Evolutionary conservation across 2,888 invertebrate species (phyloP).

Genomic region (Folsomia manolachei): DNA sequence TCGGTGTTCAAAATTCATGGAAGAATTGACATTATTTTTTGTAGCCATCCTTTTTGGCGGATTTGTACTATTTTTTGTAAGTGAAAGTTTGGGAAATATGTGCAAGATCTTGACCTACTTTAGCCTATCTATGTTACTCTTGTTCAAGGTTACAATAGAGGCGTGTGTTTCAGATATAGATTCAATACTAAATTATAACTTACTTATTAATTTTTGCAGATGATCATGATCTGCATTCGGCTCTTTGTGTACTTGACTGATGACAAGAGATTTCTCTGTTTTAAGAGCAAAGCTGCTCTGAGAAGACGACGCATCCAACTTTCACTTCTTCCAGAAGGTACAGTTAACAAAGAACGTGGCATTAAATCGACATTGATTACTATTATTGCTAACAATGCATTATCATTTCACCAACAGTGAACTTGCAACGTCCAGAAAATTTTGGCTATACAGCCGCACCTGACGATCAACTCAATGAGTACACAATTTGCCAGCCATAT

Average conservation of each 20-base stretch:
- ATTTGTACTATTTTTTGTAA: conserved; percentile 28
- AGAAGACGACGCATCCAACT: conserved; percentile 17
- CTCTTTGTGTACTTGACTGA: conserved; percentile 16
- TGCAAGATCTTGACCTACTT: not conserved
- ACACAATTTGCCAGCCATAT: conserved; percentile 39
- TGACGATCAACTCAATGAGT: conserved; percentile 37
- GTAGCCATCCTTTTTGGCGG: conserved; percentile 24
- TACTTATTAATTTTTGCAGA: conserved; percentile 19
- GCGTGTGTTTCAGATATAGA: too few species aligned
- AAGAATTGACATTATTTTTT: conserved; percentile 21
- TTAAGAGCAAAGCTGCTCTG: conserved; percentile 19
- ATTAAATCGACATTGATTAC: too few species aligned
- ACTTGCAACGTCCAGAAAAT: conserved; percentile 14
- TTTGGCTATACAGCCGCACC: conserved; percentile 30
- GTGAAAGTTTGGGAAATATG: not conserved
- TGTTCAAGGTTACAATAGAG: not conserved
- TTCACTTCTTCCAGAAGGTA: conserved; percentile 23
- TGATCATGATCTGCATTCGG: conserved; percentile 26
- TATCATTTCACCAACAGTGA: not conserved
- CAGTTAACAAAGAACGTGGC: too few species aligned
- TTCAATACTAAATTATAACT: not conserved
- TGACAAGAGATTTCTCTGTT: conserved; percentile 23
- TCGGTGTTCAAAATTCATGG: conserved; percentile 12
- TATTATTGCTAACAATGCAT: too few species aligned
- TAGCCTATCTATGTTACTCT: not conserved